Base-by-base conservation (phyloP, 1,140 invertebrate genomes). In the Zaprionus gabonicus region DNA sequence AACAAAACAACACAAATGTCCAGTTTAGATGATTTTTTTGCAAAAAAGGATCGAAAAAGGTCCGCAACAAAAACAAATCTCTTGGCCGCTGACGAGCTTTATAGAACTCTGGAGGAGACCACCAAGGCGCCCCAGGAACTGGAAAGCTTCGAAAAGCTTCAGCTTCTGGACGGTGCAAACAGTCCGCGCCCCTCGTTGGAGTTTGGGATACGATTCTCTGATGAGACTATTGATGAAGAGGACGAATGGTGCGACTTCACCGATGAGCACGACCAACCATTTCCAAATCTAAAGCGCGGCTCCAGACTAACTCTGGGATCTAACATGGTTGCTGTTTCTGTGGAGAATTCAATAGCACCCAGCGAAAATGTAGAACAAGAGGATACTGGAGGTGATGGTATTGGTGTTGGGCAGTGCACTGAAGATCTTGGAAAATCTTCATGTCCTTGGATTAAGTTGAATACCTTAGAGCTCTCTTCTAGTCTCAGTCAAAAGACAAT, bases 11-110 rank as follows among this genome's bases (percentile, higher is more conserved):
- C 27, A 64, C 27, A 69, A 59, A 88, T 87, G 84, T 84, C 81
- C 58, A 66, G 36, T 73, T 71, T 87, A 44, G 84, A 87, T 34
- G 84, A 87, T 83, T 87, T 88, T 65, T 87, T 87, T 71, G 85
- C 84, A 20, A 87, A 87, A 58, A 87, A 84, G 68, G 84, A 87
- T 55, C 76, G 63, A 2, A 87, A 83, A 49, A 81, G 78, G 62
- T 69, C 68, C 34, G 58, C 74, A 73, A 81, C 68, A 62, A 88
- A 88, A 76, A 72, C 81, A n/a, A 81, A 84, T 15, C 77, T 68
- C 63, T 64, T 88, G 71, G 84, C 81, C 15, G 80, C 85, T 62
- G 66, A 87, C 34, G 84, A 88, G 67, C 51, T 87, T 44, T 87
- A 88, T 64, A 82, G 82, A 57, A 88, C 84, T 51, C 75, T 87